phyloP scores from a whole-genome alignment of 2,113 vertebrate genomes.

The Chitala chitala region DNA sequence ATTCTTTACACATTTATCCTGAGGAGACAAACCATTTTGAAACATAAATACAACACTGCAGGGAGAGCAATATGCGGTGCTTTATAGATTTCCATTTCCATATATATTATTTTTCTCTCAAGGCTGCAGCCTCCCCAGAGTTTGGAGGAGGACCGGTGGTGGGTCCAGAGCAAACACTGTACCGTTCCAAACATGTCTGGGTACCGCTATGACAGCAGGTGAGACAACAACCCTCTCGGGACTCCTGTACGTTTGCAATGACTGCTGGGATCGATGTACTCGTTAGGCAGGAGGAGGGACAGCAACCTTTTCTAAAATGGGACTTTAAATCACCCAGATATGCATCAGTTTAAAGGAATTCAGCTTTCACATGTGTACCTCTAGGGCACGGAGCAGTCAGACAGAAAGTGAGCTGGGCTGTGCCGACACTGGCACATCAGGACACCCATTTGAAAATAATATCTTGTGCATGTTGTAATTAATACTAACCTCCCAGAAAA shows the following conservation, averaged over 20 bases:
- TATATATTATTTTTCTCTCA: conserved; percentile 70
- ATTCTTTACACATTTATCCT: conserved; percentile 64
- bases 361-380: no score
- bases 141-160: conserved; percentile 56
- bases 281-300: neutral
- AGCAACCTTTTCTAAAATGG: no score
- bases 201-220: conserved; percentile 48
- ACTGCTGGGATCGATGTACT: conserved; percentile 30
- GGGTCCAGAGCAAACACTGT: conserved; percentile 48
- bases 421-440: no score
- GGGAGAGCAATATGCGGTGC: conserved; percentile 63
- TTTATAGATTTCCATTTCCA: conserved; percentile 69
- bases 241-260: conserved; percentile 57
- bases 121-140: conserved; percentile 59
- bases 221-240: conserved; percentile 50
- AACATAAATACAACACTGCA: conserved; percentile 66
- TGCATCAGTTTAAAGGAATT: neutral
- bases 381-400: no score
- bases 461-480: no score
- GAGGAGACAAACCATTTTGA: conserved; percentile 65
- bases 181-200: conserved; percentile 52
- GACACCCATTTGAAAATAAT: no score
- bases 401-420: no score
- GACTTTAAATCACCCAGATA: no score
- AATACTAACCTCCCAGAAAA: no score